phyloP scores from a whole-genome alignment of 1,140 invertebrate species.

The Halotydeus destructor region DNA sequence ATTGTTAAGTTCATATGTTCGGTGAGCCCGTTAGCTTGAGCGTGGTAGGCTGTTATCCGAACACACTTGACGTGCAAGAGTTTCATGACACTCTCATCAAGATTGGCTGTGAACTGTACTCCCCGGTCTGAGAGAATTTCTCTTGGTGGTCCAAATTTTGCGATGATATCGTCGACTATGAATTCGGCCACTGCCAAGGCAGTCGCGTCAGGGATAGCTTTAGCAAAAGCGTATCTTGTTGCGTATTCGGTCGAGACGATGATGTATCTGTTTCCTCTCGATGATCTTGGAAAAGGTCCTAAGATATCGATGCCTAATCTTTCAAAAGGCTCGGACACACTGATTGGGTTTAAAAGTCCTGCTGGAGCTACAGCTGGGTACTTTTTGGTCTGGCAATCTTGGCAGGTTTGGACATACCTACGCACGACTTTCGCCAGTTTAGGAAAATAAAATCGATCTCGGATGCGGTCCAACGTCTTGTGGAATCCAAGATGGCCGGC shows the following conservation, averaged over 20 bases:
- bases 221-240: constrained; percentile 19
- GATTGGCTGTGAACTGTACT: constrained; percentile 6
- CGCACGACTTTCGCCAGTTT: not conserved
- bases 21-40: constrained; percentile 19
- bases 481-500: constrained; percentile 1
- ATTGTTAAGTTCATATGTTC: too few relatives aligned
- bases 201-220: constrained; percentile 16
- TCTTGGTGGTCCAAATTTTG: constrained; percentile 11
- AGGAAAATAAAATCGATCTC: not conserved
- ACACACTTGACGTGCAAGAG: constrained; percentile 17
- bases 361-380: too few relatives aligned
- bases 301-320: not conserved
- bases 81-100: constrained; percentile 15
- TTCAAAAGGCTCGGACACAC: not conserved
- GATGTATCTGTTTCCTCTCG: constrained; percentile 18
- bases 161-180: constrained; percentile 14
- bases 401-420: constrained; percentile 1
- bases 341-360: not conserved
- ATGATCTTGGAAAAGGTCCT: not conserved
- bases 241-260: constrained; percentile 18
- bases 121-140: constrained; percentile 16
- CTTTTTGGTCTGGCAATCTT: constrained; percentile 6
- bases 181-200: constrained; percentile 18
- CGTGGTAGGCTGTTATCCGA: constrained; percentile 18
- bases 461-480: constrained; percentile 1